A percentile compares a stretch with the other conserved stretches of the same genome.
Conservation (phyloP, 2,113 vertebrate genomes). For the Arothron firmamentum region DNA sequence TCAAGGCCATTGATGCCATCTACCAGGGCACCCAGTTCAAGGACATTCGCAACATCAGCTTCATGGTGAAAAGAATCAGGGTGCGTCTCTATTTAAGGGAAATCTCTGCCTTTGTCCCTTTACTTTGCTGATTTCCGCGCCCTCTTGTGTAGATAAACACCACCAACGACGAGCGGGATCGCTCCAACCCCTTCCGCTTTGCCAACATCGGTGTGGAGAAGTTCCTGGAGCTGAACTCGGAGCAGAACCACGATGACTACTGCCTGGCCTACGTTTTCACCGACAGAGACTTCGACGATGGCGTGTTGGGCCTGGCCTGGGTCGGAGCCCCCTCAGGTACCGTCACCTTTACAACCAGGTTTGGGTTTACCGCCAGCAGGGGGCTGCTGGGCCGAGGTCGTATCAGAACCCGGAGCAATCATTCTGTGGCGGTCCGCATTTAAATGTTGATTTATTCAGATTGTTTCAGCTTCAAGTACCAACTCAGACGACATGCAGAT, state of each 20-base stretch:
- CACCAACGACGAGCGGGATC: constrained; percentile 85
- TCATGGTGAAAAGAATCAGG: constrained; percentile 98
- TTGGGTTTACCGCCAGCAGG: too few relatives aligned
- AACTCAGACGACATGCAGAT: constrained; percentile 9
- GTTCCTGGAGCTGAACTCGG: constrained; percentile 95
- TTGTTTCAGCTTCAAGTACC: constrained; percentile 12
- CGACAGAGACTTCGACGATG: constrained; percentile 96
- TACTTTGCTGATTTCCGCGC: neutral
- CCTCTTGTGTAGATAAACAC: constrained; percentile 84
- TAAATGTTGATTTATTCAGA: constrained; percentile 2
- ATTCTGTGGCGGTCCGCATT: neutral
- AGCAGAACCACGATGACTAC: constrained; percentile 98
- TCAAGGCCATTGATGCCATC: constrained; percentile 97
- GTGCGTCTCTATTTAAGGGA: constrained; percentile 50
- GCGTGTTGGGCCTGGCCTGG: constrained; percentile 96
- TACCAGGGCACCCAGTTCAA: constrained; percentile 98
- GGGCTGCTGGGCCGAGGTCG: too few relatives aligned
- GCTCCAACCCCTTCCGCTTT: constrained; percentile 94
- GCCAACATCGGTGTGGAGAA: constrained; percentile 98
- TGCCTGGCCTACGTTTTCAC: constrained; percentile 98
- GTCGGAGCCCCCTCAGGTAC: constrained; percentile 97
- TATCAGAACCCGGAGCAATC: too few relatives aligned
- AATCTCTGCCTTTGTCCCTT: constrained; percentile 2
- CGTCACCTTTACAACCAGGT: neutral
- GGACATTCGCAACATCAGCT: constrained; percentile 97